These are phyloP conservation scores for Hippopotamus amphibius DNA, from an alignment of 2,113 vertebrate genomes.

Conservation along the genomic window DNA sequence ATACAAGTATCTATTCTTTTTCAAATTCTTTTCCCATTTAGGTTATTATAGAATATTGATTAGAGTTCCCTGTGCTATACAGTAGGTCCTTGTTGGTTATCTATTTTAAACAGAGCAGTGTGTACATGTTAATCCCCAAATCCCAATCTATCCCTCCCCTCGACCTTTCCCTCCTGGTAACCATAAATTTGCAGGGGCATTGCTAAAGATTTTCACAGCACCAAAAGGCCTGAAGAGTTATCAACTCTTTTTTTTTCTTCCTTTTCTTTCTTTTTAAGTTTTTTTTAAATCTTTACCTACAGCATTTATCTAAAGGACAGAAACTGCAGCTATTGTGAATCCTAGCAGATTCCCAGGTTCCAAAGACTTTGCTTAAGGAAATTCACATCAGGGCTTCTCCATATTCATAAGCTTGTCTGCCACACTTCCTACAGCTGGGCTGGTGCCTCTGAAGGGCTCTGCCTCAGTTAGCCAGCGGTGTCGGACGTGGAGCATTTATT, in stretches of 20 bases:
- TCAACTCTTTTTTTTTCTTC: too few species aligned
- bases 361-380: not conserved
- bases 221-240: not conserved
- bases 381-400: not conserved
- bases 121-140: not conserved
- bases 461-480: fast-evolving
- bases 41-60: not conserved
- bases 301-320: not conserved
- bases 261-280: not conserved
- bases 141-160: not conserved
- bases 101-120: not conserved
- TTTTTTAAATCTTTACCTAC: not conserved
- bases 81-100: not conserved
- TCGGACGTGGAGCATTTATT: fast-evolving
- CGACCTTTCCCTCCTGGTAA: not conserved
- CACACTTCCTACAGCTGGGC: fast-evolving
- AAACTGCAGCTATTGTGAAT: not conserved
- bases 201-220: not conserved
- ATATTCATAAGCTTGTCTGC: not conserved
- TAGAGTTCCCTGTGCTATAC: not conserved
- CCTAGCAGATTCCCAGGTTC: not conserved
- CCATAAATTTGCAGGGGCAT: not conserved
- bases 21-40: not conserved
- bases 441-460: too few species aligned
- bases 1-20: not conserved